Conservation (phyloP, 2,888 invertebrate genomes). For the Dasypolia templi region DNA sequence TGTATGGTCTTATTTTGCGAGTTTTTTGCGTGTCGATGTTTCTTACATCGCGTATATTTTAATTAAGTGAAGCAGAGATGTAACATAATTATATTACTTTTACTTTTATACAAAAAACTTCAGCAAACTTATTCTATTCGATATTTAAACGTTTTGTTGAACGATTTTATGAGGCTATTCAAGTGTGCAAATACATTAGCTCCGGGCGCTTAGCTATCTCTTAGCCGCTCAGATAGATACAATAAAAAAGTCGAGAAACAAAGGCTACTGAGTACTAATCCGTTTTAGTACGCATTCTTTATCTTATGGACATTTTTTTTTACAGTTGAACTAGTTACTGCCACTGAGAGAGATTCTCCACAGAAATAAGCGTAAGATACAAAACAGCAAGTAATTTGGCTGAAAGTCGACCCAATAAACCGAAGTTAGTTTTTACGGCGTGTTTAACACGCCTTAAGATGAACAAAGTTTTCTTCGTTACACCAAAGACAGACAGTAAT, state of each 20-base stretch:
- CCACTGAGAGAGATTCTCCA: neutral
- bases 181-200: slow-evolving; percentile 43
- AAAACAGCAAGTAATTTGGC: neutral
- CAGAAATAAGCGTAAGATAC: neutral
- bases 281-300: slow-evolving; percentile 3
- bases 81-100: neutral
- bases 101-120: too few relatives aligned
- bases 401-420: neutral
- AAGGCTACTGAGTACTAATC: neutral
- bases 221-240: slow-evolving; percentile 31
- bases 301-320: neutral
- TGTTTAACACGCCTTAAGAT: neutral
- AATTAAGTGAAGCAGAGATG: neutral
- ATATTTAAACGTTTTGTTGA: slow-evolving; percentile 18
- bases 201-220: slow-evolving; percentile 28
- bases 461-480: neutral
- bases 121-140: too few relatives aligned
- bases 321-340: neutral
- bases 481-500: neutral
- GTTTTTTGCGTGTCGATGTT: too few relatives aligned
- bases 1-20: too few relatives aligned
- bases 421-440: neutral
- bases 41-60: neutral
- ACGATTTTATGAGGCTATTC: slow-evolving; percentile 27
- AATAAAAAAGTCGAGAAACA: slow-evolving; percentile 11